Evolutionary conservation across 2,797 vertebrate species (phyloP).

Genomic region (Pipistrellus pygmaeus): DNA sequence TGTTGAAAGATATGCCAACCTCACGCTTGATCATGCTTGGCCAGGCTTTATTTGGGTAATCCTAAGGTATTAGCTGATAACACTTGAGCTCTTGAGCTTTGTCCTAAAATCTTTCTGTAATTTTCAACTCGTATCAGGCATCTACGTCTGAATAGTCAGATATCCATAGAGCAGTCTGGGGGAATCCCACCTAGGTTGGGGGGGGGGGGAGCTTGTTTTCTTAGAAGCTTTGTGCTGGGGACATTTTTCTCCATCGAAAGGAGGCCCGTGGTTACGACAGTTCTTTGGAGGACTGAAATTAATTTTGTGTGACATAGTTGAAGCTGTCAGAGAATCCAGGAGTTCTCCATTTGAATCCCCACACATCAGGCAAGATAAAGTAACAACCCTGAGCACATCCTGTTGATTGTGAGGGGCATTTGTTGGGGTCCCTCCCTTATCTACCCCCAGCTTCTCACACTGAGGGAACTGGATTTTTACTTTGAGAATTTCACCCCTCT

Average conservation of each 20-base stretch:
- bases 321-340: constrained; percentile 63
- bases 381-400: not conserved
- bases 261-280: constrained; percentile 31
- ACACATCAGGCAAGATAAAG: constrained; percentile 23
- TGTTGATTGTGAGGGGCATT: not conserved
- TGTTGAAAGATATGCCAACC: not conserved
- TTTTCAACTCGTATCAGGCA: not conserved
- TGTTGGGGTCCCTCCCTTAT: not conserved
- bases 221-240: constrained; percentile 49
- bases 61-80: not conserved
- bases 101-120: not conserved
- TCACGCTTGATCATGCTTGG: not conserved
- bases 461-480: not conserved
- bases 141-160: not conserved
- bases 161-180: constrained; percentile 65
- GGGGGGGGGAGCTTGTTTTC: constrained; percentile 33
- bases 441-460: not conserved
- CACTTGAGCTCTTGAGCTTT: constrained; percentile 26
- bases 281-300: constrained; percentile 73
- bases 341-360: not conserved
- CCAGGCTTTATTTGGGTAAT: not conserved
- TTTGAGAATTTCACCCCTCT: not conserved
- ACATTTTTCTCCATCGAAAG: constrained; percentile 66
- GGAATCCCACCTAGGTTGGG: constrained; percentile 3
- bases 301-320: constrained; percentile 77